These are phyloP conservation scores for Julus scanicus DNA, from an alignment of 2,888 invertebrate species.

Conservation along the genomic window DNA sequence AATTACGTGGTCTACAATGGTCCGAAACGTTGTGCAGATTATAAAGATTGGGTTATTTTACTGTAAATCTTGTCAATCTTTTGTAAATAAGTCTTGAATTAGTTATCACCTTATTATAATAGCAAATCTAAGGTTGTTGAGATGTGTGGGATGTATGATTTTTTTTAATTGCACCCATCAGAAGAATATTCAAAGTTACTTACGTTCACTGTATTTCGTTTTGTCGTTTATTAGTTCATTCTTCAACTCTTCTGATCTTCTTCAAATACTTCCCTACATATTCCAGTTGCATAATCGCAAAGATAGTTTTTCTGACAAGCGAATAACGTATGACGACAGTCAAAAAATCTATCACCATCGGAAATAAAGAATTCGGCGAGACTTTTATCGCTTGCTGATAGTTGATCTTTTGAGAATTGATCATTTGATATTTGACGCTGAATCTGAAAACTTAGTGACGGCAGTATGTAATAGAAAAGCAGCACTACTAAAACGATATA, in stretches of 20 bases:
- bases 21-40: too few relatives aligned
- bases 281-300: constrained; percentile 4
- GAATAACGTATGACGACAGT: constrained; percentile 4
- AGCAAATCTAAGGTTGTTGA: too few relatives aligned
- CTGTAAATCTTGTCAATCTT: too few relatives aligned
- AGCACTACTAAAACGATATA: not conserved
- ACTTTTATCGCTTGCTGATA: not conserved
- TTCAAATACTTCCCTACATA: not conserved
- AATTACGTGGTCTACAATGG: too few relatives aligned
- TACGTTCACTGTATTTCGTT: too few relatives aligned
- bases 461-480: not conserved
- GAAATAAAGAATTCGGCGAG: not conserved
- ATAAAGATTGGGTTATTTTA: too few relatives aligned
- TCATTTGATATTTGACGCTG: not conserved
- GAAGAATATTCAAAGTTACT: too few relatives aligned
- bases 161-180: too few relatives aligned
- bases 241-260: not conserved
- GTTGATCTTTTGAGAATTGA: not conserved
- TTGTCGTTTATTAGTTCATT: not conserved
- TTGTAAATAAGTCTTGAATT: too few relatives aligned
- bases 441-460: not conserved
- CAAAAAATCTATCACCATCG: not conserved
- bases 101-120: too few relatives aligned
- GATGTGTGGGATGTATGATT: too few relatives aligned
- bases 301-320: not conserved